Evolutionary conservation across 2,113 vertebrate genomes (phyloP), one percentile per base, ranked within the genome.

Genomic region (Xyrauchen texanus): DNA sequence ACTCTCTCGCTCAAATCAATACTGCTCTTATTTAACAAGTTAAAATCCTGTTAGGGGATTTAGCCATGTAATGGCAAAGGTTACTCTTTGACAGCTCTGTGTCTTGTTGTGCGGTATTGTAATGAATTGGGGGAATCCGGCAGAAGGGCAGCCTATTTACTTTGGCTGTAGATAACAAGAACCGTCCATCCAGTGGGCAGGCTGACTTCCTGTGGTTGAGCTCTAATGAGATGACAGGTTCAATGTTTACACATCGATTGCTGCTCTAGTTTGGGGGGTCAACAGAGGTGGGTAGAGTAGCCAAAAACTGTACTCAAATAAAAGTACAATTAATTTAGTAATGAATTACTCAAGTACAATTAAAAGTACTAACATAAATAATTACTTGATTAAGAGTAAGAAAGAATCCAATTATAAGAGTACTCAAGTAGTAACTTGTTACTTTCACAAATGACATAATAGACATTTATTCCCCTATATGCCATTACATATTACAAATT

Each of bases 141-240:
- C 83, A 89, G 88, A 90, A 90, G 90, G 88, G 82, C 87, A 88
- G 86, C 77, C 80, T 90, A 80, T 90, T 89, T 91, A 89, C 89
- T 86, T 84, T 58, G 72, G 76, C 86, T 82, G 78, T 11, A 46
- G 79, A 81, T 85, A 86, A 85, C 81, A 86, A 85, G 85, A 55
- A 85, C 77, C 61, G 80, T 88, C 88, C 85, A 83, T 83, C 85
- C 81, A 82, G 77, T 81, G 80, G 85, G 86, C 21, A 34, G 21
- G 21, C 21, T 34, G 21, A 34, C 83, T 81, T 82, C 89, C 84
- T 83, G 85, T 60, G 85, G 87, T 81, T 83, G 80, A 68, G 76
- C 75, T n/a, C 88, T 92, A 92, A 92, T 91, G 89, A 92, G 91
- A 88, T 91, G 90, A 91, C 88, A 90, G 88, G 83, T 87, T 88